Evolutionary conservation across 2,888 invertebrate genomes (phyloP).

Genomic region (Stegophylla sp.): DNA sequence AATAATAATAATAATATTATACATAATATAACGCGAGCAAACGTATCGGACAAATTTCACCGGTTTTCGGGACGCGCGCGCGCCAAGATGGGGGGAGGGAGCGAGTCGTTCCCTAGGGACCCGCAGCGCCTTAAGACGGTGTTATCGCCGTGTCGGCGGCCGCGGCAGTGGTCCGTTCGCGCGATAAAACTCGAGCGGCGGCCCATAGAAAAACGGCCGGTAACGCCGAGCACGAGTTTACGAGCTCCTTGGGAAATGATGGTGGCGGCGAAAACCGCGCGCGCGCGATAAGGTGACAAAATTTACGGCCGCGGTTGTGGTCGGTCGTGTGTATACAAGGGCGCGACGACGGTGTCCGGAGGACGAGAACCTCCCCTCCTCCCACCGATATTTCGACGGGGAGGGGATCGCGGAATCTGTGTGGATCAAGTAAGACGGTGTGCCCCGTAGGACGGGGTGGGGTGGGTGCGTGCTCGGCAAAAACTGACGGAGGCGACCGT

Average conservation of each 20-base stretch:
- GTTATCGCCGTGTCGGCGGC: no score
- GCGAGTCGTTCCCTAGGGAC: slow-evolving; percentile 5
- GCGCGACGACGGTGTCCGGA: no score
- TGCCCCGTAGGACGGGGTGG: neutral
- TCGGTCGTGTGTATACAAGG: no score
- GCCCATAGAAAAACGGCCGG: slow-evolving; percentile 17
- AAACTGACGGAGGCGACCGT: slow-evolving; percentile 35
- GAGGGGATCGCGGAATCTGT: neutral
- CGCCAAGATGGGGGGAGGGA: no score
- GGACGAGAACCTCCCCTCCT: no score
- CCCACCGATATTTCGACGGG: no score
- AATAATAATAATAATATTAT: neutral
- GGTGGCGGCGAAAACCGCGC: slow-evolving; percentile 41
- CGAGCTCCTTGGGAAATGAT: slow-evolving; percentile 53
- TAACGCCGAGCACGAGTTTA: slow-evolving; percentile 1
- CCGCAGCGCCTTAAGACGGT: neutral
- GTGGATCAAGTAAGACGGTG: neutral
- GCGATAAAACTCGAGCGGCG: slow-evolving; percentile 29
- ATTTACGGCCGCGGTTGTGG: slow-evolving; percentile 3
- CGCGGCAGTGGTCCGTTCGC: slow-evolving; percentile 1
- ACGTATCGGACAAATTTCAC: neutral
- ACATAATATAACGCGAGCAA: neutral
- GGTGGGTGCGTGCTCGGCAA: slow-evolving; percentile 7
- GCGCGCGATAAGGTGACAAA: slow-evolving; percentile 46
- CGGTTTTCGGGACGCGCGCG: neutral